phyloP scores from a whole-genome alignment of 2,113 vertebrate genomes.

The Aramus guarauna region DNA sequence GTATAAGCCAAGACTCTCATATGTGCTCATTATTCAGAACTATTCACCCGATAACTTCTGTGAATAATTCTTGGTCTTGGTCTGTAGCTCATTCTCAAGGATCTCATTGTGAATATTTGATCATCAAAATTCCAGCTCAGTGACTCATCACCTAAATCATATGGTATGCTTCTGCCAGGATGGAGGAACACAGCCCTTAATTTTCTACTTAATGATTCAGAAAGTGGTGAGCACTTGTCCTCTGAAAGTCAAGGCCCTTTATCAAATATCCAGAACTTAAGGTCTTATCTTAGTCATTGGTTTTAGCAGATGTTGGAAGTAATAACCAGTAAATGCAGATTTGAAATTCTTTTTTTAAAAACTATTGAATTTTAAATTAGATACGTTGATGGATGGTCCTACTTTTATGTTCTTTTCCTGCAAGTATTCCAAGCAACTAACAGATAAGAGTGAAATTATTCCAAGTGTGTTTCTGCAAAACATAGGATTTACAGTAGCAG shows the following conservation, averaged over 20 bases:
- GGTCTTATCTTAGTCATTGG: neutral
- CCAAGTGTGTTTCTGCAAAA: neutral
- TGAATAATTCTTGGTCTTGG: constrained; percentile 53
- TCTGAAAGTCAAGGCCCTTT: constrained; percentile 51
- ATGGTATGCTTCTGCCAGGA: constrained; percentile 17
- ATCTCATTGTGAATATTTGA: constrained; percentile 57
- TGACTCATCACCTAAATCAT: constrained; percentile 61
- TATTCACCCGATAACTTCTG: constrained; percentile 16
- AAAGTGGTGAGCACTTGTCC: constrained; percentile 29
- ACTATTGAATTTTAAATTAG: neutral
- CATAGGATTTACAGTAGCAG: neutral
- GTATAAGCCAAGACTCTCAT: neutral
- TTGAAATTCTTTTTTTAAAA: neutral
- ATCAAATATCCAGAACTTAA: neutral
- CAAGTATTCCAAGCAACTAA: neutral
- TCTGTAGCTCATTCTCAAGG: constrained; percentile 49
- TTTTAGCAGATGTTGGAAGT: neutral
- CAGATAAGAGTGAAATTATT: neutral
- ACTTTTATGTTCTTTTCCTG: neutral
- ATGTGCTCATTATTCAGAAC: constrained; percentile 17
- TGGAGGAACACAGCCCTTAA: constrained; percentile 28
- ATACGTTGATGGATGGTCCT: neutral
- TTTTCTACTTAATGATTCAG: constrained; percentile 55
- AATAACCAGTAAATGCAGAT: neutral
- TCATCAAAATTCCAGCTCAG: constrained; percentile 29